Evolutionary conservation across 2,113 vertebrate species (phyloP).

Genomic region (Dasypus novemcinctus): DNA sequence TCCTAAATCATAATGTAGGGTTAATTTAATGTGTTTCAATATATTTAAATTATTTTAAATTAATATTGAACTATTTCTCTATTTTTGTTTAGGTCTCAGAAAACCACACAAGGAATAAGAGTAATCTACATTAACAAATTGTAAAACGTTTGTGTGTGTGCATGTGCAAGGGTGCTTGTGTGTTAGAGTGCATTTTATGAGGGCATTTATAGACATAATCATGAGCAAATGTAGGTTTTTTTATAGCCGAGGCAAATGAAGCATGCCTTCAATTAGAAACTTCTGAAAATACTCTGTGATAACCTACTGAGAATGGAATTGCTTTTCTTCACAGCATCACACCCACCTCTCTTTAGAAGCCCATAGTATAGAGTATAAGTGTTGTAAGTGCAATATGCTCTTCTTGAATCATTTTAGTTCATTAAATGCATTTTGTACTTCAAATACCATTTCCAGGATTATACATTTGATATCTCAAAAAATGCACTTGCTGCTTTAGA

Average conservation of each 20-base stretch:
- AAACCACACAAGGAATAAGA: not conserved
- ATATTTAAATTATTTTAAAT: conserved; percentile 27
- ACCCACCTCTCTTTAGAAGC: conserved; percentile 80
- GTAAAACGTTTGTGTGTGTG: not conserved
- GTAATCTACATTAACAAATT: not conserved
- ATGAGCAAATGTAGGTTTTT: conserved; percentile 83
- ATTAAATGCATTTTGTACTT: conserved; percentile 72
- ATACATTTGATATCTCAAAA: conserved; percentile 50
- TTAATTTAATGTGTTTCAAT: not conserved
- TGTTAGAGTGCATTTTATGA: conserved; percentile 80
- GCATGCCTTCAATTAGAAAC: conserved; percentile 89
- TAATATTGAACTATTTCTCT: conserved; percentile 53
- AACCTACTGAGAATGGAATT: conserved; percentile 88
- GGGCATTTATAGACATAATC: conserved; percentile 84
- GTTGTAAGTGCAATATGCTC: conserved; percentile 78
- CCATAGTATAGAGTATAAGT: conserved; percentile 69
- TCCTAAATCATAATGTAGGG: not conserved
- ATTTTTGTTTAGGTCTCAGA: not conserved
- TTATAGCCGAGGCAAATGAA: conserved; percentile 86
- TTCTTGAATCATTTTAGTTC: conserved; percentile 76
- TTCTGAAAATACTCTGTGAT: conserved; percentile 85
- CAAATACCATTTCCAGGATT: conserved; percentile 68
- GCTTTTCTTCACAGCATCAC: conserved; percentile 84
- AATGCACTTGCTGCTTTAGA: not conserved
- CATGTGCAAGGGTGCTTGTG: not conserved